Base-by-base conservation (phyloP, 2,888 invertebrate species). In the Melieria crassipennis region DNA sequence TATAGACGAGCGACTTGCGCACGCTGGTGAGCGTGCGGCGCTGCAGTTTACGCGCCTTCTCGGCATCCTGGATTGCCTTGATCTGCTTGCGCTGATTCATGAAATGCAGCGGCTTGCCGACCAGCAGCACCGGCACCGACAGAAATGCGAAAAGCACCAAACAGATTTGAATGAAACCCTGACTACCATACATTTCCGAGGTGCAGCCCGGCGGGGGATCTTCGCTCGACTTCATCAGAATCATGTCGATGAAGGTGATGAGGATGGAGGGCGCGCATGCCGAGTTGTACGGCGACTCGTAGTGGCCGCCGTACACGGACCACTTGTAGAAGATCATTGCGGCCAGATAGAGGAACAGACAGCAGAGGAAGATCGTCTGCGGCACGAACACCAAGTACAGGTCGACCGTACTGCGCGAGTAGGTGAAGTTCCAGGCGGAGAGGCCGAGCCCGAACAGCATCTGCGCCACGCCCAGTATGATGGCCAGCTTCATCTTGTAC, bases 401-500 rank as follows among this genome's bases (percentile, higher is more conserved):
- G 72, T 91, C 91, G 71, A 90, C 87, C 77, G 89, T 89, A 72
- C 89, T 90, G 75, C 89, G 89, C 87, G 92, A 92, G 86, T 92
- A 90, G 57, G 92, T 90, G 83, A 91, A 92, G 84, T 94, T 94
- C 72, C 91, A 88, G 58, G 93, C 92, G 78, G 92, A 92, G 84
- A 98, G 91, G 80, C 90, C 88, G 5, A 98, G 92, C 71, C 98
- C 98, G 84, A 98, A 96, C 76, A 95, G 91, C 98, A 98, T 98
- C 87, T 98, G 98, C 9, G 90, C 80, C 3, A 98, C 94, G 58
- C 98, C 98, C 81, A 98, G 90, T 70, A 98, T 94, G 71, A 98
- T 94, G 68, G 98, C 97, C 78, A 97, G 87, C 84, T 96, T 95
- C 98, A 98, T 98, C 89, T 98, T 98, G 88, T 93, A 93, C 0